These are phyloP conservation scores for Calidris pugnax DNA, from an alignment of 2,113 vertebrate genomes.

Conservation along the genomic window DNA sequence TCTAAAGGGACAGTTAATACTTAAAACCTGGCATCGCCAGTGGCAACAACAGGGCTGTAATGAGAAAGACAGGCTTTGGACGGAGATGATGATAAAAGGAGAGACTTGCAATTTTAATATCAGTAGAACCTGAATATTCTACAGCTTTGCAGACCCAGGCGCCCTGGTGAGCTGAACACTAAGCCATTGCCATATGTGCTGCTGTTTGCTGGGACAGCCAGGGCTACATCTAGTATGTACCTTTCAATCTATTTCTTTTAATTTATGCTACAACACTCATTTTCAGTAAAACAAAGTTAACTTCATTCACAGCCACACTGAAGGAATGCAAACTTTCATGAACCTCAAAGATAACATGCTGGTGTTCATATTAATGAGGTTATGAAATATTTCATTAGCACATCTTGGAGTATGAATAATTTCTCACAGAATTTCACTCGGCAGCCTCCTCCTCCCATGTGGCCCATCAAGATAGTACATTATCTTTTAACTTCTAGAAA, in stretches of 20 bases:
- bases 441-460: not conserved
- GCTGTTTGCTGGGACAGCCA: not conserved
- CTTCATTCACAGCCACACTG: not conserved
- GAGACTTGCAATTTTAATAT: not conserved
- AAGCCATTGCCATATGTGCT: not conserved
- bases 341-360: not conserved
- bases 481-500: conserved; percentile 19
- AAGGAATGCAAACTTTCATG: not conserved
- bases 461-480: not conserved
- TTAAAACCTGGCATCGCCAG: not conserved
- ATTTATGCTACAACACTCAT: not conserved
- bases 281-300: not conserved
- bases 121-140: not conserved
- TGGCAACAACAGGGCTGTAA: not conserved
- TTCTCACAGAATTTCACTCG: not conserved
- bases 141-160: not conserved
- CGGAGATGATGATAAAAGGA: not conserved
- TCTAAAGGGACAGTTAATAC: not conserved
- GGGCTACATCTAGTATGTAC: not conserved
- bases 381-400: conserved; percentile 46
- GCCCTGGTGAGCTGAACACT: not conserved
- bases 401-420: conserved; percentile 17
- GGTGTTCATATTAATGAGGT: conserved; percentile 11
- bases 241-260: not conserved
- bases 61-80: not conserved